Conservation (phyloP, 2,113 vertebrate species). For the Heterocephalus glaber region DNA sequence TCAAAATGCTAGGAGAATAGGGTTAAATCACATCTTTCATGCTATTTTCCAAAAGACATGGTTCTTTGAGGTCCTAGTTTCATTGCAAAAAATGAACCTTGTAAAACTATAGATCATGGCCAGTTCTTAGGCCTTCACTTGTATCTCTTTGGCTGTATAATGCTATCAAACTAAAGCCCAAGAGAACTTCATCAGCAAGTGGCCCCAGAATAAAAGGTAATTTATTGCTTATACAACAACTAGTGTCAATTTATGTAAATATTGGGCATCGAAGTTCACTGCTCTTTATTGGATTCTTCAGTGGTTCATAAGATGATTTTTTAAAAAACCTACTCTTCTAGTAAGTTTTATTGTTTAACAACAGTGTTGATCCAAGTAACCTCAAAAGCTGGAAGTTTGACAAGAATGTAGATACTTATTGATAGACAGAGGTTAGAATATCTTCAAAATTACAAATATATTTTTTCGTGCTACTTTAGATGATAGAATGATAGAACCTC, state of each 20-base stretch:
- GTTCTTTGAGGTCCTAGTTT: background rate
- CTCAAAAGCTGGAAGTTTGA: slow-evolving; percentile 60
- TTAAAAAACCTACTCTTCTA: background rate
- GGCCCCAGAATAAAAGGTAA: background rate
- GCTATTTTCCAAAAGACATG: background rate
- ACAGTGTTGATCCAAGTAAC: background rate
- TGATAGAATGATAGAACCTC: slow-evolving; percentile 71
- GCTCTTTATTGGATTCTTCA: background rate
- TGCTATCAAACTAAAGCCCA: background rate
- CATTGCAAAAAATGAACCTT: background rate
- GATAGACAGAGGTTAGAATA: slow-evolving; percentile 66
- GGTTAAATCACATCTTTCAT: background rate
- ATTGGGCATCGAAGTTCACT: background rate
- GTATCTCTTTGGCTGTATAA: background rate
- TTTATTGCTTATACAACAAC: background rate
- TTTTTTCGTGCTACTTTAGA: slow-evolving; percentile 71
- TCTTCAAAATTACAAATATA: slow-evolving; percentile 62
- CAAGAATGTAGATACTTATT: slow-evolving; percentile 72
- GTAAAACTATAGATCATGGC: background rate
- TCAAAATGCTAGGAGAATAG: background rate
- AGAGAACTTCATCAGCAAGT: background rate
- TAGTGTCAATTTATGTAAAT: background rate
- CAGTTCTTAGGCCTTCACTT: background rate
- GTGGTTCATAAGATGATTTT: background rate
- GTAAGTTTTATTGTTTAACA: background rate